Evolutionary conservation across 1,140 invertebrate genomes (phyloP).

Genomic region (Pseudomyrmex concolor): DNA sequence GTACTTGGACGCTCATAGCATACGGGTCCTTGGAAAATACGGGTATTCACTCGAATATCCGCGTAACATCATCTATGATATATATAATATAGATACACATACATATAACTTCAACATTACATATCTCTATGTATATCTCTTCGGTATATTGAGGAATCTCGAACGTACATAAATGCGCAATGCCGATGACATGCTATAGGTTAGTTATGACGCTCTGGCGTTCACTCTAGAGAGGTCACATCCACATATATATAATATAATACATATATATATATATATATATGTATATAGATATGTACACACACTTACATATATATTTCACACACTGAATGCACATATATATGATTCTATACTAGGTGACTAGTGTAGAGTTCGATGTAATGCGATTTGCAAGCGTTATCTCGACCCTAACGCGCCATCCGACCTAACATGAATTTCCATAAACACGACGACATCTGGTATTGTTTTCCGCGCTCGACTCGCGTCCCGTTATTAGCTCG

Average conservation of each 20-base stretch:
- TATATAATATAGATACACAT: too few relatives aligned
- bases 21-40: too few relatives aligned
- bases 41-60: too few relatives aligned
- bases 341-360: background rate
- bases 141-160: conserved; percentile 46
- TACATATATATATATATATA: background rate
- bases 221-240: conserved; percentile 33
- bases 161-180: conserved; percentile 61
- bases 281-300: background rate
- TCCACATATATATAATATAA: conserved; percentile 17
- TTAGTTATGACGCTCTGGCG: conserved; percentile 66
- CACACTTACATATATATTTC: background rate
- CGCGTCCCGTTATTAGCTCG: conserved; percentile 65
- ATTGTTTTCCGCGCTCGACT: conserved; percentile 73
- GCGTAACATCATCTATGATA: too few relatives aligned
- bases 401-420: conserved; percentile 73
- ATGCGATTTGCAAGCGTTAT: conserved; percentile 84
- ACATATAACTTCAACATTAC: background rate
- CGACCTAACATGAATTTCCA: conserved; percentile 77
- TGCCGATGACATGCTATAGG: conserved; percentile 66
- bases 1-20: too few relatives aligned
- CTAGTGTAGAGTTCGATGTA: conserved; percentile 74
- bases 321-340: too few relatives aligned
- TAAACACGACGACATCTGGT: conserved; percentile 75
- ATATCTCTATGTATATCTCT: background rate